Evolutionary conservation across 2,797 vertebrate species (phyloP).

Genomic region (Neopelma chrysocephalum): DNA sequence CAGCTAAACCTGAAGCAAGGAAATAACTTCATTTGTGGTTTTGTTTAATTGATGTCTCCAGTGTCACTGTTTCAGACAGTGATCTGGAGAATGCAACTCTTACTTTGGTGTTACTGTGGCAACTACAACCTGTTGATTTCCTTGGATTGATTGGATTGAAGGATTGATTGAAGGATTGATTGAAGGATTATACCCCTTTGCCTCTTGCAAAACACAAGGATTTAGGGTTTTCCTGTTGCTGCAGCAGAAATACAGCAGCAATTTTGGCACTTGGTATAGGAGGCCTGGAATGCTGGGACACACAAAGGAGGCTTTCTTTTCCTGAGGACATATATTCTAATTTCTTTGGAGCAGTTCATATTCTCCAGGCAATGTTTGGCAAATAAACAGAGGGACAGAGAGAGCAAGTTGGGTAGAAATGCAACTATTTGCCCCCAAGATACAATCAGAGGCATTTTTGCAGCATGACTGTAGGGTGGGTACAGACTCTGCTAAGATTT

Average conservation of each 20-base stretch:
- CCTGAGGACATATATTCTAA: neutral
- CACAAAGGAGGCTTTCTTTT: neutral
- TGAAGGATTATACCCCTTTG: neutral
- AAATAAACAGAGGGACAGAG: neutral
- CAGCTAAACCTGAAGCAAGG: neutral
- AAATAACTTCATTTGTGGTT: neutral
- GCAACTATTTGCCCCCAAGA: neutral
- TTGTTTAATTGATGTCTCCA: neutral
- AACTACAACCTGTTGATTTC: neutral
- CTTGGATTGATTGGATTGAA: fast-evolving
- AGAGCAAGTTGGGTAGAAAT: neutral
- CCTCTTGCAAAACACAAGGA: neutral
- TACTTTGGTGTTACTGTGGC: neutral
- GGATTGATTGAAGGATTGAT: no score
- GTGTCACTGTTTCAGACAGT: neutral
- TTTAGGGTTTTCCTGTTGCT: neutral
- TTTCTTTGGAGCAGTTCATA: neutral
- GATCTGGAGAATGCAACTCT: neutral
- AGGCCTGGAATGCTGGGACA: neutral
- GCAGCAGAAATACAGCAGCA: neutral
- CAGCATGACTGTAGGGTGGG: neutral
- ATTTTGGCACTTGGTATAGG: neutral
- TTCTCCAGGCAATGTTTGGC: neutral
- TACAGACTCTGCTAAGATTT: neutral
- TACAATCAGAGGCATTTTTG: neutral